phyloP scores from a whole-genome alignment of 2,113 vertebrate genomes.

The Chionis minor region DNA sequence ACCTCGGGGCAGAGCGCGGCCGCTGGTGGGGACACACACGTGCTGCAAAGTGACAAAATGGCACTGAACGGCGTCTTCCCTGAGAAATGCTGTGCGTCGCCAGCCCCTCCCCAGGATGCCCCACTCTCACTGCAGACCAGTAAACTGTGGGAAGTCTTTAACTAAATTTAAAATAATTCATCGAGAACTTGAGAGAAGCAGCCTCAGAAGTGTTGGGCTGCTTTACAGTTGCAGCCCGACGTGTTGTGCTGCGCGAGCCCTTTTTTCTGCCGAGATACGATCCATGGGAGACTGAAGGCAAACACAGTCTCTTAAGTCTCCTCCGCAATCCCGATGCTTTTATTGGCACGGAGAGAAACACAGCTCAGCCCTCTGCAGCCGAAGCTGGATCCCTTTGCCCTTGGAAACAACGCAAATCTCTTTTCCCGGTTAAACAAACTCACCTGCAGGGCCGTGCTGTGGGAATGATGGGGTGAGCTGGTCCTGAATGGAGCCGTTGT shows the following conservation, averaged over 20 bases:
- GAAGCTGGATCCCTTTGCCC: background rate
- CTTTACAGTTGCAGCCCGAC: background rate
- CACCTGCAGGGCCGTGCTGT: conserved; percentile 15
- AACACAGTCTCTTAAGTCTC: conserved; percentile 25
- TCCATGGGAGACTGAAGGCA: conserved; percentile 4
- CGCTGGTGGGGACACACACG: fast-evolving
- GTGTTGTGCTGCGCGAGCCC: background rate
- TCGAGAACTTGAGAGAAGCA: background rate
- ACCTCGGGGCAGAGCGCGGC: background rate
- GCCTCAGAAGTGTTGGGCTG: background rate
- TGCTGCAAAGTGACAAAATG: background rate
- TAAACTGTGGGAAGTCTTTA: background rate
- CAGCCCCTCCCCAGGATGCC: background rate
- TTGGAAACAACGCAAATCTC: conserved; percentile 48
- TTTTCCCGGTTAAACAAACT: conserved; percentile 42
- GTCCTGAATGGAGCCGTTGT: conserved; percentile 31
- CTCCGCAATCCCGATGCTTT: background rate
- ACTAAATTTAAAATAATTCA: background rate
- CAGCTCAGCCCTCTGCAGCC: conserved; percentile 17
- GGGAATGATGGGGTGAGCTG: background rate
- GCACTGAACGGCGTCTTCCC: background rate
- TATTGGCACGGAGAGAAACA: background rate
- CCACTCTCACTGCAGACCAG: background rate
- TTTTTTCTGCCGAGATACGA: background rate
- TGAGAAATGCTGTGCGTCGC: background rate